Base-by-base conservation (phyloP, 2,888 invertebrate species). In the Horisme vitalbata region DNA sequence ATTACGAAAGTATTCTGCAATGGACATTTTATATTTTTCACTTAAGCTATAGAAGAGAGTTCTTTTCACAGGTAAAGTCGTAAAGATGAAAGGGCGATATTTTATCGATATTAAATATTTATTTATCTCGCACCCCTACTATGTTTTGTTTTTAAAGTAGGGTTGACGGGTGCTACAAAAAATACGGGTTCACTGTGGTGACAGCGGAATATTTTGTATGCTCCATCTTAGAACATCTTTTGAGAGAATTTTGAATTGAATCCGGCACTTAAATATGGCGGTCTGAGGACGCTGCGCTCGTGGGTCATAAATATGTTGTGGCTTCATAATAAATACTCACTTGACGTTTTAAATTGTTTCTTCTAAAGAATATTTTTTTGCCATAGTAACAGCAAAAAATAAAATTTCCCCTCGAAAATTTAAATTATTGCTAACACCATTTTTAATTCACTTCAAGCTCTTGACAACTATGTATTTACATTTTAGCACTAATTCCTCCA, bases 161-260 rank as follows among this genome's bases (percentile, higher is more conserved):
- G 83, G 83, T 81, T 80, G 83, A 79, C 75, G 71, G 75, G 76
- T 64, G 66, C 52, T 57, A 81, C 79, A 85, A 87, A 88, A 87
- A 87, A 84, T 64, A 65, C 58, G 65, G 63, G 71, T 73, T 69
- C 64, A 66, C 65, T 68, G 65, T 69, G 69, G 77, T 79, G 83
- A 85, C 84, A 83, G 77, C 74, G 75, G 71, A 80, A 79, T 77
- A 75, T 70, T 73, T 80, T 75, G 64, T 68, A 71, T 64, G 66
- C 67, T 67, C 70, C 76, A 67, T 71, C 68, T 71, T 65, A 75
- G 67, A 72, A 71, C 62, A 55, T 73, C 73, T 79, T 80, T 81
- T 70, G 64, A 63, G 68, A 65, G 68, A 68, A 73, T 75, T 71
- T 72, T 75, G 75, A 83, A 82, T 84, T 82, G 68, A 79, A 83